phyloP scores from a whole-genome alignment of 1,140 invertebrate species.

The Diorhabda elongata region DNA sequence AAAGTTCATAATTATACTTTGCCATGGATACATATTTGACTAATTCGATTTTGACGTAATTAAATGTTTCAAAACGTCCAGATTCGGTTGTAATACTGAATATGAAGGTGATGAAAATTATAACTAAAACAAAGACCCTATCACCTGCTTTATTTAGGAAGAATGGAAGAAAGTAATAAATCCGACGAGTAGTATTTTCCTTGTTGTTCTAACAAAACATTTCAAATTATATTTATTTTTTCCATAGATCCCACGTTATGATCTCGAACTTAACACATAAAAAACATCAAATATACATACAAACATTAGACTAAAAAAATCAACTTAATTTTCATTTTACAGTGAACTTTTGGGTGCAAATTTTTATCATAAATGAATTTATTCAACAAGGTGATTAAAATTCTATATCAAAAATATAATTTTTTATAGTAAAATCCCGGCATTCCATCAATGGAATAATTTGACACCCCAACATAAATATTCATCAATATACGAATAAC shows the following conservation, averaged over 20 bases:
- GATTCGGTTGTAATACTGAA: too few species aligned
- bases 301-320: slow-evolving; percentile 33
- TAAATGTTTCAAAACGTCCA: too few species aligned
- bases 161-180: neutral
- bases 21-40: too few species aligned
- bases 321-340: slow-evolving; percentile 23
- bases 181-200: neutral
- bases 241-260: slow-evolving; percentile 1
- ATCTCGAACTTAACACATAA: slow-evolving; percentile 28
- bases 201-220: too few species aligned
- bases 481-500: too few species aligned
- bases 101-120: slow-evolving; percentile 30
- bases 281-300: slow-evolving; percentile 28
- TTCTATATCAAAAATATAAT: neutral
- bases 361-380: slow-evolving; percentile 21
- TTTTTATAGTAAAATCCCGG: neutral
- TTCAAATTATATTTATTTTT: neutral
- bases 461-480: too few species aligned
- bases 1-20: too few species aligned
- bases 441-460: neutral
- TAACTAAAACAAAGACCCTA: slow-evolving; percentile 31
- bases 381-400: neutral
- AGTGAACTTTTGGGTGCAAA: slow-evolving; percentile 24
- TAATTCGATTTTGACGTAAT: too few species aligned
- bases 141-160: slow-evolving; percentile 26